phyloP scores from a whole-genome alignment of 2,888 invertebrate genomes.

The Nomada ruficornis region DNA sequence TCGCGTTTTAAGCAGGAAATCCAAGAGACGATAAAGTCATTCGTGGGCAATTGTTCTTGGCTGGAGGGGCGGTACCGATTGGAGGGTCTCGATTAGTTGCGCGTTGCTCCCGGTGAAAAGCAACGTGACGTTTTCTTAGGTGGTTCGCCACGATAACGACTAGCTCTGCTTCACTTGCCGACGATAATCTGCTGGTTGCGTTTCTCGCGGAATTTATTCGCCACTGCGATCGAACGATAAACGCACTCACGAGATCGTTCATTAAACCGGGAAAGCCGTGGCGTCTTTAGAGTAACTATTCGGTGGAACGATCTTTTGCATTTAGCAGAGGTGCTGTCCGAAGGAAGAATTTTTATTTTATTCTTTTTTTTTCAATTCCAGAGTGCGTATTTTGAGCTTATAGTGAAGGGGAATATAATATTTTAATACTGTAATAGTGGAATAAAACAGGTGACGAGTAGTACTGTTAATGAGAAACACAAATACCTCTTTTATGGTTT shows the following conservation, averaged over 20 bases:
- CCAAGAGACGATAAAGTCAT: slow-evolving; percentile 43
- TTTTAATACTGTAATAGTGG: too few species aligned
- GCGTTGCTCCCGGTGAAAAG: slow-evolving; percentile 43
- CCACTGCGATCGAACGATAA: neutral
- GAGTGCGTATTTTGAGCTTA: too few species aligned
- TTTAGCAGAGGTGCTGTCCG: neutral
- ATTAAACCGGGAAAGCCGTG: neutral
- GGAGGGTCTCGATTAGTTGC: slow-evolving; percentile 44
- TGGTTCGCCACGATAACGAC: slow-evolving; percentile 44
- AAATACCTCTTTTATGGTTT: too few species aligned
- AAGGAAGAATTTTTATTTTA: too few species aligned
- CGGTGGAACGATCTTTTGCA: neutral
- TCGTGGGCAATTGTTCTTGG: slow-evolving; percentile 35
- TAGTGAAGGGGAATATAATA: too few species aligned
- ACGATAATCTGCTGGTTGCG: slow-evolving; percentile 1
- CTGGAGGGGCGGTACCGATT: slow-evolving; percentile 12
- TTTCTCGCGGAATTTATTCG: too few species aligned
- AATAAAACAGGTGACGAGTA: too few species aligned
- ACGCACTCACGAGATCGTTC: neutral
- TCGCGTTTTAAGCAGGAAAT: slow-evolving; percentile 50
- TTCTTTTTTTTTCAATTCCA: too few species aligned
- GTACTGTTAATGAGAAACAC: too few species aligned
- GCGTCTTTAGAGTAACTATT: neutral
- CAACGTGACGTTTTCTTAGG: slow-evolving; percentile 41
- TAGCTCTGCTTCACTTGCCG: slow-evolving; percentile 6